Base-by-base conservation (phyloP, 2,113 vertebrate species). In the Puntigrus tetrazona region DNA sequence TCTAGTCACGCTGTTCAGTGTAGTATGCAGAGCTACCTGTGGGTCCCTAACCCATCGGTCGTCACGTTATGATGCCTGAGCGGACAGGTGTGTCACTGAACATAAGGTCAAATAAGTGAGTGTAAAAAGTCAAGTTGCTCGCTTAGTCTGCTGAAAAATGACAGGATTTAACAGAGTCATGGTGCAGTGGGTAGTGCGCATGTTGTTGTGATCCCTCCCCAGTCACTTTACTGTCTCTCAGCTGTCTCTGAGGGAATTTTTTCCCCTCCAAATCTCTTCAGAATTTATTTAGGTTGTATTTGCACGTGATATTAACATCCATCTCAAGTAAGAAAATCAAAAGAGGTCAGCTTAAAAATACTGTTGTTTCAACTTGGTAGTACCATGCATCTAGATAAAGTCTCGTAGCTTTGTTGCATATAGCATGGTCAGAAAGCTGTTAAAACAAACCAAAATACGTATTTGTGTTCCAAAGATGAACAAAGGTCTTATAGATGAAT, bases 1-100 rank as follows among this genome's bases (percentile, higher is more conserved):
- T 86, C 88, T 89, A 81, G 86, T 91, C 84, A n/a, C 43, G 41
- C 61, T 84, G 52, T 57, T 76, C 31, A 82, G 86, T 76, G 31
- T n/a, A 61, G 70, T 43, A 59, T 85, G 83, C 81, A 70, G 57
- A 88, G 59, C 9, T 63, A 78, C 76, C 76, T 27, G 50, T 61
- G 11, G 34, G 38, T 67, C 16, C 61, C 18, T 67, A 45, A 67
- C 41, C 78, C 27, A 47, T 47, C 41, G 9, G 47, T 67, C 9
- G 38, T 13, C 38, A 85, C 22, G 11, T 45, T 27, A 20, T 31
- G 2, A 75, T 36, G 73, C 20, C 45, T 16, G 36, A 73, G 38
- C 2, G 4, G 9, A 22, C 22, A 7, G n/a, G 29, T 67, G 52
- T 57, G 73, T 52, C 43, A 52, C 27, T 76, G 18, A 76, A 76